Percentiles rank a stretch among this genome's conserved stretches.
These are phyloP conservation scores for Leptopilina boulardi DNA, from an alignment of 1,140 invertebrate genomes.

Conservation along the genomic window DNA sequence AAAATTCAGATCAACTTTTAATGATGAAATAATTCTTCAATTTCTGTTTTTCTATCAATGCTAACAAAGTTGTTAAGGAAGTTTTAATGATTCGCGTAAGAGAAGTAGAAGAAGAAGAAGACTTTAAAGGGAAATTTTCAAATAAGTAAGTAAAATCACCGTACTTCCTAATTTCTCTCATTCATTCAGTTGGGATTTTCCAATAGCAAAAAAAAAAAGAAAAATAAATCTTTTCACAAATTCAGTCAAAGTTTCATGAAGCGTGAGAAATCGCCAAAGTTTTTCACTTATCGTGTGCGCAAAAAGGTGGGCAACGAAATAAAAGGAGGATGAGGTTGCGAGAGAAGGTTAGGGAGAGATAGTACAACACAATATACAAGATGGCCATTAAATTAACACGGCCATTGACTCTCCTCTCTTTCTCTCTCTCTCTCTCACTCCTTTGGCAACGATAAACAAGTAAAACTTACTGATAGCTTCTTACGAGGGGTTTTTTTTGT, in stretches of 20 bases:
- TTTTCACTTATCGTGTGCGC: background rate
- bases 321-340: too few relatives aligned
- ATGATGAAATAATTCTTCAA: slow-evolving; percentile 37
- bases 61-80: slow-evolving; percentile 12
- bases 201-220: background rate
- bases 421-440: too few relatives aligned
- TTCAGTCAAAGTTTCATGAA: background rate
- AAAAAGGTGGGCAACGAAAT: background rate
- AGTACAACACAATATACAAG: slow-evolving; percentile 22
- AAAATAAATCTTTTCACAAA: background rate
- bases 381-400: slow-evolving; percentile 61
- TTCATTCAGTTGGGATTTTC: background rate
- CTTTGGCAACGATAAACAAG: slow-evolving; percentile 58
- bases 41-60: slow-evolving; percentile 40
- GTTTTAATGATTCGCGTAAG: background rate
- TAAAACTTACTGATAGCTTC: slow-evolving; percentile 56
- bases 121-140: background rate
- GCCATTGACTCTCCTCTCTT: slow-evolving; percentile 61
- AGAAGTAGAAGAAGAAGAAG: too few relatives aligned
- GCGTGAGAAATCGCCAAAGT: background rate
- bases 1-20: too few relatives aligned
- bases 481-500: too few relatives aligned
- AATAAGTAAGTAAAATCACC: background rate
- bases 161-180: background rate
- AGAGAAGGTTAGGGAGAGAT: too few relatives aligned